A percentile compares a stretch with the other conserved stretches of the same genome.
phyloP scores from a whole-genome alignment of 2,113 vertebrate species.

The Gopherus evgoodei region DNA sequence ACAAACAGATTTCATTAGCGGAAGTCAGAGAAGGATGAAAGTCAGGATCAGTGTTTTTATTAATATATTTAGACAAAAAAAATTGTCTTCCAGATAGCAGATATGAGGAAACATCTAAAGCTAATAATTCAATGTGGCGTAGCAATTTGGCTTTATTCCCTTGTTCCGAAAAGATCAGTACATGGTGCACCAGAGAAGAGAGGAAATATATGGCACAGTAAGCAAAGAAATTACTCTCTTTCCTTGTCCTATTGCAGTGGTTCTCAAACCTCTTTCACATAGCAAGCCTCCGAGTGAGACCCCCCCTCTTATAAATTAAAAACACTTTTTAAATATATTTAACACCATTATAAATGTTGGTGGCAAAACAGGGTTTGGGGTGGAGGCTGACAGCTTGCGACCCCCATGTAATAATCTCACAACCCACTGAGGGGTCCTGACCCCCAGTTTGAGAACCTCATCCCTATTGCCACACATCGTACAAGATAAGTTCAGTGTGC shows the following conservation, averaged over 20 bases:
- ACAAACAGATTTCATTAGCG: constrained; percentile 15
- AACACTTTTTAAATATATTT: too few species aligned
- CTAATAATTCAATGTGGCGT: rapidly evolving
- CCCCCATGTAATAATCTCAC: too few species aligned
- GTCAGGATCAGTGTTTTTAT: background rate
- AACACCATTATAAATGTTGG: too few species aligned
- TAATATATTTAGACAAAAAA: background rate
- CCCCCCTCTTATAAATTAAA: too few species aligned
- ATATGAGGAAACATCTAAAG: background rate
- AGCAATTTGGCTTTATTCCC: background rate
- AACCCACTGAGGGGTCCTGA: too few species aligned
- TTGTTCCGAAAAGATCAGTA: background rate
- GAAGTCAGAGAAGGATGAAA: background rate
- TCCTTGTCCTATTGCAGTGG: background rate
- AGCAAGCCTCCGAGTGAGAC: too few species aligned
- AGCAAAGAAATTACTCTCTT: background rate
- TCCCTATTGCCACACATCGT: background rate
- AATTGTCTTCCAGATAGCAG: background rate
- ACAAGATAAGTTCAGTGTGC: background rate
- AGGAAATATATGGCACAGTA: background rate
- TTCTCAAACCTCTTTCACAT: too few species aligned
- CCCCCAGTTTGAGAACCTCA: too few species aligned
- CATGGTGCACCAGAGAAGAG: background rate
- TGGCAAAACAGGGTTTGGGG: too few species aligned
- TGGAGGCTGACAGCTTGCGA: too few species aligned